A percentile compares a stretch with the other conserved stretches of the same genome.
Evolutionary conservation across 2,113 vertebrate species (phyloP).

Genomic region (Scopus umbretta): DNA sequence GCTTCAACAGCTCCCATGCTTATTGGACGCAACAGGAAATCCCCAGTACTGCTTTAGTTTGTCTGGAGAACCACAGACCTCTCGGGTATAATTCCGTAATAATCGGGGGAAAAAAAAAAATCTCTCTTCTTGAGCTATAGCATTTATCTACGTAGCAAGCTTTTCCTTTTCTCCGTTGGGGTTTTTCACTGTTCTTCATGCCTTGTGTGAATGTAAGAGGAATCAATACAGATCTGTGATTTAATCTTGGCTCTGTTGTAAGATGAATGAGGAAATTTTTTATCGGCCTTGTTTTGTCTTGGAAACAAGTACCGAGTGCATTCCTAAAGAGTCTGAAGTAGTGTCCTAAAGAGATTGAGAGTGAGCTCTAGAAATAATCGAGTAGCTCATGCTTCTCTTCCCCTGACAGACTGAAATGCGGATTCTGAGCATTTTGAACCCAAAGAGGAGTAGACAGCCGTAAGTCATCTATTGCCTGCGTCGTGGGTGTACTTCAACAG

Average conservation of each 20-base stretch:
- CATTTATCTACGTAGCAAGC: fast-evolving
- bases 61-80: not conserved
- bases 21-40: not conserved
- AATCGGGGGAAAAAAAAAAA: not conserved
- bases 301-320: not conserved
- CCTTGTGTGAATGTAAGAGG: not conserved
- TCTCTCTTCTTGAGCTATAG: not conserved
- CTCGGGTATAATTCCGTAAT: not conserved
- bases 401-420: not conserved
- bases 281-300: not conserved
- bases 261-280: not conserved
- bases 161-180: not conserved
- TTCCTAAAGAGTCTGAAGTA: not conserved
- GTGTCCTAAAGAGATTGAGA: not conserved
- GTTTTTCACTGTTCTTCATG: not conserved
- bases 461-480: too few relatives aligned
- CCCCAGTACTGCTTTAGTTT: not conserved
- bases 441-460: too few relatives aligned
- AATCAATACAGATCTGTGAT: not conserved
- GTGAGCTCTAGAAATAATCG: not conserved
- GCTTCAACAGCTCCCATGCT: not conserved
- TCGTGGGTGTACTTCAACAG: not conserved
- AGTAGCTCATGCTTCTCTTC: not conserved
- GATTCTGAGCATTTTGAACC: not conserved
- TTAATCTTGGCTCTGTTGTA: not conserved